A percentile compares a stretch with the other conserved stretches of the same genome.
These are phyloP conservation scores for Falco punctatus DNA, from an alignment of 2,113 vertebrate species.

Conservation along the genomic window DNA sequence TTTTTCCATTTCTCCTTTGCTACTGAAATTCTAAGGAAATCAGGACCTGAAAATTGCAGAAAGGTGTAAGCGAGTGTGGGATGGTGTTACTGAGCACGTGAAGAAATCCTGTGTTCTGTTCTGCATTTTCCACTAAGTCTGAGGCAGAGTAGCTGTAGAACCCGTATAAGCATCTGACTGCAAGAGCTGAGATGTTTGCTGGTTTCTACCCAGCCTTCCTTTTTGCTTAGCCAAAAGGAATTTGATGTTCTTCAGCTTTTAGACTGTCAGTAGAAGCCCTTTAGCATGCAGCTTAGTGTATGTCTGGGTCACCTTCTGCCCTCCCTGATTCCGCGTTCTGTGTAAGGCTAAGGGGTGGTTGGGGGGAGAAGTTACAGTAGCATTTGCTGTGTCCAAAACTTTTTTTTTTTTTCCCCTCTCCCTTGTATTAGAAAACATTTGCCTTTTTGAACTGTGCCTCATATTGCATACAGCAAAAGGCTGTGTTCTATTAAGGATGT, in stretches of 20 bases:
- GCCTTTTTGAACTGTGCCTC: background rate
- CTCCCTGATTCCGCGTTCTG: accelerated
- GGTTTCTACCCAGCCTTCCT: background rate
- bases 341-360: background rate
- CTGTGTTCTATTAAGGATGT: background rate
- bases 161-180: background rate
- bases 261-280: background rate
- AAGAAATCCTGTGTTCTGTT: background rate
- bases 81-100: background rate
- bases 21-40: background rate
- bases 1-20: background rate
- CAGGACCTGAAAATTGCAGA: background rate
- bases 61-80: background rate
- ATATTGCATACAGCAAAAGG: background rate
- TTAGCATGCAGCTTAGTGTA: background rate
- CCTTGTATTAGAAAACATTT: background rate
- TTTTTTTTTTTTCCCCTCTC: background rate
- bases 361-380: background rate
- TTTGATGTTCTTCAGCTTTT: background rate
- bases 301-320: background rate
- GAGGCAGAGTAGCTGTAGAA: background rate
- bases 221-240: background rate
- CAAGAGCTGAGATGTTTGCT: background rate
- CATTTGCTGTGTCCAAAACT: background rate
- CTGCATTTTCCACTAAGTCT: background rate